Conservation (phyloP, 2,888 invertebrate species). For the Hirtodrosophila histrioides region DNA sequence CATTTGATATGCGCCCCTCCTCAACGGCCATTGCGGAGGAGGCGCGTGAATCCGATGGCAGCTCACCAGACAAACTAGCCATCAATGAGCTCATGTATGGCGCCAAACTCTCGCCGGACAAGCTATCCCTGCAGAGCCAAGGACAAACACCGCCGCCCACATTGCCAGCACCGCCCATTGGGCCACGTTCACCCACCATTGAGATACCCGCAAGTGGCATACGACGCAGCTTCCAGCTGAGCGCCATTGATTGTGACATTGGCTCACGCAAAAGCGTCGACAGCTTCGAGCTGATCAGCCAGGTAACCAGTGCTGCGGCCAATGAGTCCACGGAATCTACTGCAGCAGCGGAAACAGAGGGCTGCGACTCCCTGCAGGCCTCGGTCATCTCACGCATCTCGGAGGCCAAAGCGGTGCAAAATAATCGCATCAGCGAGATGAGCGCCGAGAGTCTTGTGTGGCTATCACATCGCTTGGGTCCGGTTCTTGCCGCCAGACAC, state of each 20-base stretch:
- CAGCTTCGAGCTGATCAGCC: conserved; percentile 83
- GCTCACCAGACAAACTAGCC: conserved; percentile 85
- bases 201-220: conserved; percentile 87
- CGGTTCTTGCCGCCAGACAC: conserved; percentile 95
- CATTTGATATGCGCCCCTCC: conserved; percentile 83
- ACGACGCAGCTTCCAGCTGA: conserved; percentile 85
- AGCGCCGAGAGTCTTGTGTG: conserved; percentile 94
- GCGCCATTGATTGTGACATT: conserved; percentile 87
- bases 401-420: conserved; percentile 81
- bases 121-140: conserved; percentile 73
- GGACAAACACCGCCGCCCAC: conserved; percentile 72
- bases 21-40: conserved; percentile 85
- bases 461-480: conserved; percentile 96
- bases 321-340: conserved; percentile 33
- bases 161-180: conserved; percentile 53
- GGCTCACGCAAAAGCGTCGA: conserved; percentile 87
- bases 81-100: conserved; percentile 85
- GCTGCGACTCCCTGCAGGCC: conserved; percentile 81
- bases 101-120: conserved; percentile 81
- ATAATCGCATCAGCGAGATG: conserved; percentile 91
- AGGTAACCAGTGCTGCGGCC: conserved; percentile 50
- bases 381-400: conserved; percentile 83
- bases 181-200: conserved; percentile 88
- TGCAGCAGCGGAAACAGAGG: conserved; percentile 45
- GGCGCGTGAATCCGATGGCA: conserved; percentile 83